phyloP scores from a whole-genome alignment of 2,888 invertebrate species.

The Drosophila conformis region DNA sequence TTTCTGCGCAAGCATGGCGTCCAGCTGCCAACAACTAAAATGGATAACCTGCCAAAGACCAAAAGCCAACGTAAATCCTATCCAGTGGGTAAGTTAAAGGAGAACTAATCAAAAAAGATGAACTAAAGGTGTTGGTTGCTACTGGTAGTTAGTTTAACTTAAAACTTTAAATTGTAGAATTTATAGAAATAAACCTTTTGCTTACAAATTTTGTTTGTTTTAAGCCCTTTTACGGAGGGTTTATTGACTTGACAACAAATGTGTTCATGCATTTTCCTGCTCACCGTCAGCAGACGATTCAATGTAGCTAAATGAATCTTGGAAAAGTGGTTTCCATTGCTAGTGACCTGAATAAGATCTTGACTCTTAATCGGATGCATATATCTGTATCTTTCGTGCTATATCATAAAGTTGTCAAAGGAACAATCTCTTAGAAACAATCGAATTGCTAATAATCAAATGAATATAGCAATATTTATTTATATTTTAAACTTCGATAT shows the following conservation, averaged over 20 bases:
- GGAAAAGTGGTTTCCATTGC: not conserved
- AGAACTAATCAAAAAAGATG: not conserved
- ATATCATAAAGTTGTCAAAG: not conserved
- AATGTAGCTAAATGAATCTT: not conserved
- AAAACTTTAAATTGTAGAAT: conserved; percentile 18
- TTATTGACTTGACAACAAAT: not conserved
- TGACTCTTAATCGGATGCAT: not conserved
- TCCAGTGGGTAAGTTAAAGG: conserved; percentile 72
- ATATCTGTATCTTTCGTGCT: not conserved
- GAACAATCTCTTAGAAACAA: not conserved
- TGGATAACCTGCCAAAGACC: conserved; percentile 19
- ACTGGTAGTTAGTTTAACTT: conserved; percentile 8
- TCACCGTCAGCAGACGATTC: not conserved
- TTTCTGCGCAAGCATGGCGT: conserved; percentile 76
- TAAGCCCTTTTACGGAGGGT: not conserved
- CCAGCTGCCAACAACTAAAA: conserved; percentile 43
- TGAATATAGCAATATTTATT: not conserved
- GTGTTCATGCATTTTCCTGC: not conserved
- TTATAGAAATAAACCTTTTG: not conserved
- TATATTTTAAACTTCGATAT: not conserved
- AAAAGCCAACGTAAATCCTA: conserved; percentile 69
- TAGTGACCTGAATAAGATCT: not conserved
- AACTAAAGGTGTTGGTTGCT: conserved; percentile 28
- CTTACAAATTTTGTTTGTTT: not conserved
- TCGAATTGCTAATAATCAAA: not conserved